A percentile compares a stretch with the other conserved stretches of the same genome.
phyloP scores from a whole-genome alignment of 2,797 vertebrate species.

The Aeoliscus strigatus region DNA sequence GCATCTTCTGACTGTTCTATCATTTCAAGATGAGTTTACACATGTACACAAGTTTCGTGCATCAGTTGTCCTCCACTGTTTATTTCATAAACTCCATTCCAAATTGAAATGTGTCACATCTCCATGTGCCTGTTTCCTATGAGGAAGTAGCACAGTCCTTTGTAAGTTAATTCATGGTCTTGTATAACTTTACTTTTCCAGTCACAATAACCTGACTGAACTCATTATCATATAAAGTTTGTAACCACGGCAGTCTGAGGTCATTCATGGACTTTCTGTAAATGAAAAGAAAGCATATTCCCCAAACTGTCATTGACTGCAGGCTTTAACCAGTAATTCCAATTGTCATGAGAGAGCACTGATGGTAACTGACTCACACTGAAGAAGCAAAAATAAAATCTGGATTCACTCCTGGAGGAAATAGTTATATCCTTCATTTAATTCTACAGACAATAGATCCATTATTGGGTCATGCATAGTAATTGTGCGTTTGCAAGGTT shows the following conservation, averaged over 20 bases:
- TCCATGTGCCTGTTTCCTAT: neutral
- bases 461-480: slow-evolving; percentile 25
- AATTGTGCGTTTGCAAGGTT: slow-evolving; percentile 23
- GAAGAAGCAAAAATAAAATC: slow-evolving; percentile 43
- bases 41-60: too few species aligned
- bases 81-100: too few species aligned
- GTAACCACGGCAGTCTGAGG: slow-evolving; percentile 5
- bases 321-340: slow-evolving; percentile 59
- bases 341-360: slow-evolving; percentile 43
- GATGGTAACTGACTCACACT: slow-evolving; percentile 49
- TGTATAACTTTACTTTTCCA: slow-evolving; percentile 11
- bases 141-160: slow-evolving; percentile 3
- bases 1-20: slow-evolving; percentile 42
- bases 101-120: too few species aligned
- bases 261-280: slow-evolving; percentile 19
- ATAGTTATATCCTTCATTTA: slow-evolving; percentile 35
- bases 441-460: slow-evolving; percentile 45
- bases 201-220: slow-evolving; percentile 20
- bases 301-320: slow-evolving; percentile 53
- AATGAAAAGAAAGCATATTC: slow-evolving; percentile 12
- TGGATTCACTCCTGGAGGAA: slow-evolving; percentile 46
- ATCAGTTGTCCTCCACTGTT: too few species aligned
- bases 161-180: neutral
- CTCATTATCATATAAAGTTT: slow-evolving; percentile 2
- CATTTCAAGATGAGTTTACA: slow-evolving; percentile 51